A percentile compares a stretch with the other conserved stretches of the same genome.
phyloP scores from a whole-genome alignment of 2,888 invertebrate species.

The Apotomis betuletana region DNA sequence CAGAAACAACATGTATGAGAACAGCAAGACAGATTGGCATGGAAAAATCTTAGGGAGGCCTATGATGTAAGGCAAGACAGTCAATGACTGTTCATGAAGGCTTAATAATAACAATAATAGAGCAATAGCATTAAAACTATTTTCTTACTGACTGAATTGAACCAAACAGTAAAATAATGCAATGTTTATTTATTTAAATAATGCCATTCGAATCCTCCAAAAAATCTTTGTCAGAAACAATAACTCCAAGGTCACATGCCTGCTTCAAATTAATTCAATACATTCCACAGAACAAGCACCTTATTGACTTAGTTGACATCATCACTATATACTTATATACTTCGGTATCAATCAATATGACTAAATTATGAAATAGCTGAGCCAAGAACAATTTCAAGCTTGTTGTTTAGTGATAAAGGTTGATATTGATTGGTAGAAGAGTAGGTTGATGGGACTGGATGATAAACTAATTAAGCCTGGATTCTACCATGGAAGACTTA shows the following conservation, averaged over 20 bases:
- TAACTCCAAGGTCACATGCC: constrained; percentile 19
- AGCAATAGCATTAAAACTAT: no score
- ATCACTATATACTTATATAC: constrained; percentile 30
- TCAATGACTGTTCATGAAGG: no score
- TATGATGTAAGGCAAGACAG: no score
- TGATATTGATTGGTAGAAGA: neutral
- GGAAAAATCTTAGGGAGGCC: no score
- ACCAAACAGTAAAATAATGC: neutral
- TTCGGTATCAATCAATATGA: constrained; percentile 35
- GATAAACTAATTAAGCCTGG: neutral
- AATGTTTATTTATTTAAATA: neutral
- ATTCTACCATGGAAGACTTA: neutral
- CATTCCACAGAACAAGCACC: constrained; percentile 39
- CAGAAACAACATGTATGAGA: no score
- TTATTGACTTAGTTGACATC: constrained; percentile 45
- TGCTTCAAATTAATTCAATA: constrained; percentile 40
- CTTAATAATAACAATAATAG: no score
- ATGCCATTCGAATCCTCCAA: neutral
- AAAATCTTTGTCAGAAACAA: constrained; percentile 19
- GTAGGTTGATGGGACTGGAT: neutral
- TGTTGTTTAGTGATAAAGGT: neutral
- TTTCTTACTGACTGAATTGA: neutral
- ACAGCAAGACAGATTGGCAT: no score
- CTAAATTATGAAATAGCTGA: constrained; percentile 6
- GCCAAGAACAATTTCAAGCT: neutral